Evolutionary conservation across 2,113 vertebrate genomes (phyloP), one percentile per base, ranked within the genome.

Genomic region (Mus spicilegus): DNA sequence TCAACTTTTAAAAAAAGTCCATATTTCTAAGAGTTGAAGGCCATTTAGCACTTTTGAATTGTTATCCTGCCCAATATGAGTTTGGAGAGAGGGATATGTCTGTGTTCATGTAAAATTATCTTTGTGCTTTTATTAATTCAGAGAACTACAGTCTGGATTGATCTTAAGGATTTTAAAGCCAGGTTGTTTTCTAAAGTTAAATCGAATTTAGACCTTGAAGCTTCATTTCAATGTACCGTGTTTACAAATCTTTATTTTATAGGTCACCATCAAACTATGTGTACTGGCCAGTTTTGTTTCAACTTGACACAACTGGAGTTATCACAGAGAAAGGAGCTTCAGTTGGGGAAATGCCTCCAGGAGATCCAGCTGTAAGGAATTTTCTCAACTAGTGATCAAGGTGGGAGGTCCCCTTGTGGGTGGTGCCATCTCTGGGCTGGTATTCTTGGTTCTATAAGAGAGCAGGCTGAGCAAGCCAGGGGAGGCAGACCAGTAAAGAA

Each of bases 171-270:
- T 69, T 86, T 36, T 84, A 54, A 88, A 91, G 19, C 39, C 22
- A 73, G 46, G 2, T 63, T 88, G 67, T 67, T 96, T 95, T 67
- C 26, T 73, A 81, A 89, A 95, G 46, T 42, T 72, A 70, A 95
- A 67, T 33, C 13, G 58, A 73, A 56, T 39, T 84, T 80, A 39
- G 3, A 10, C 39, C 42, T 3, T 0, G 69, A 33, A 87, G 26
- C 61, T 8, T 90, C 26, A 58, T 69, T 16, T 92, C 28, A 58
- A 13, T n/a, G 19, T 39, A 7, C 19, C 28, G 20, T 56, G 36
- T 19, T 65, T 67, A 5, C 12, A 72, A 39, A 10, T 63, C 46
- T 90, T 85, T 92, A 33, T 92, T 13, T 90, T 51, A 5, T 39
- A 42, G 22, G 22, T 80, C 1, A 7, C 9, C 28, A 51, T 12